Percentiles rank a stretch among this genome's conserved stretches.
phyloP scores from a whole-genome alignment of 1,140 invertebrate species.

The Sinella curviseta region DNA sequence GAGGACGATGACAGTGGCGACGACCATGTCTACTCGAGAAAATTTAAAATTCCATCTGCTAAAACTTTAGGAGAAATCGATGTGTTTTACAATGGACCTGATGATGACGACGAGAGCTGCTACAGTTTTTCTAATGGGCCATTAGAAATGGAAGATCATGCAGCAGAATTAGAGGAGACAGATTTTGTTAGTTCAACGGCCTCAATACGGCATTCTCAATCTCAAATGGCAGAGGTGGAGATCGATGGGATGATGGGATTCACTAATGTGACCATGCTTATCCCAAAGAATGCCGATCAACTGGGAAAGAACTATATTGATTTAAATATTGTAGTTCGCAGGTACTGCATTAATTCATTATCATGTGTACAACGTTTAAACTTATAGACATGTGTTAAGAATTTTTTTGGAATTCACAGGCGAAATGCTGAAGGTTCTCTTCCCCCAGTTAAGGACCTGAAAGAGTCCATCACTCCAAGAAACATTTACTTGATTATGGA shows the following conservation, averaged over 20 bases:
- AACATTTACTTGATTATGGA: constrained; percentile 14
- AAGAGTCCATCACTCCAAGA: background rate
- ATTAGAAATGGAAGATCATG: background rate
- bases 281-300: background rate
- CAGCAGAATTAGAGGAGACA: background rate
- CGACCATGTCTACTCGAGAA: background rate
- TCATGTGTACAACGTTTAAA: too few relatives aligned
- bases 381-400: background rate
- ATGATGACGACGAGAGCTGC: background rate
- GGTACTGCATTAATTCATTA: background rate
- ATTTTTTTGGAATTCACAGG: background rate
- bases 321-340: constrained; percentile 8
- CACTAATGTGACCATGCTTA: background rate
- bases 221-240: background rate
- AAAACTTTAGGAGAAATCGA: background rate
- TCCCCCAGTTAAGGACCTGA: background rate
- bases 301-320: constrained; percentile 2
- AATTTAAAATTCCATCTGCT: background rate
- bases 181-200: background rate
- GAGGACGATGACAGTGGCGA: background rate
- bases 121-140: background rate
- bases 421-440: background rate
- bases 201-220: background rate
- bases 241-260: background rate
- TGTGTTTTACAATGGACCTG: background rate